phyloP scores from a whole-genome alignment of 2,888 invertebrate genomes.

The Sinhomidia bicolor region DNA sequence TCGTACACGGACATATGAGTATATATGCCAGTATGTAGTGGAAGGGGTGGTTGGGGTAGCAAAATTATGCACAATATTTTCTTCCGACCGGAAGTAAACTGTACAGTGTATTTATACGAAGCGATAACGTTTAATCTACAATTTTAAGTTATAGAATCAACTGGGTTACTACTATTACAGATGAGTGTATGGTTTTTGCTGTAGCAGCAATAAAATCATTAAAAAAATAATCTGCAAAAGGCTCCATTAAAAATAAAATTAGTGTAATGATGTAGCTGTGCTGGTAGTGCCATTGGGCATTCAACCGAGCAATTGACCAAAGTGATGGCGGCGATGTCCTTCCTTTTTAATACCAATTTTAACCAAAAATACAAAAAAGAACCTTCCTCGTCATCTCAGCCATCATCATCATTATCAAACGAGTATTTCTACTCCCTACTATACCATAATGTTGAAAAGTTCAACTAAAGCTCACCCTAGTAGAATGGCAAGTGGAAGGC shows the following conservation, averaged over 20 bases:
- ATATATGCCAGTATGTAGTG: background rate
- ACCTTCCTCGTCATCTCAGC: slow-evolving; percentile 25
- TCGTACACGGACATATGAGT: background rate
- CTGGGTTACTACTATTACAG: background rate
- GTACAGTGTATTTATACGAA: background rate
- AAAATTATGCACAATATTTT: slow-evolving; percentile 36
- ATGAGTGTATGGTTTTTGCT: slow-evolving; percentile 32
- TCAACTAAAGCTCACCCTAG: background rate
- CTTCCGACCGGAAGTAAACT: slow-evolving; percentile 53
- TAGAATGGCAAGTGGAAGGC: slow-evolving; percentile 55
- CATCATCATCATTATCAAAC: slow-evolving; percentile 1
- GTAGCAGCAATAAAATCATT: background rate
- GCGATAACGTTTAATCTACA: background rate
- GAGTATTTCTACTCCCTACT: background rate
- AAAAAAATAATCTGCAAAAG: slow-evolving; percentile 5
- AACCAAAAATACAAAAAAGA: slow-evolving; percentile 28
- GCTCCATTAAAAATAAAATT: background rate
- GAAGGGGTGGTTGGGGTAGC: background rate
- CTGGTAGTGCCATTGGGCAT: slow-evolving; percentile 27
- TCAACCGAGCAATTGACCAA: slow-evolving; percentile 56
- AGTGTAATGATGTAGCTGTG: background rate
- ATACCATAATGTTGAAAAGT: background rate
- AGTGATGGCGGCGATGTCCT: slow-evolving; percentile 34
- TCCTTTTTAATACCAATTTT: slow-evolving; percentile 63
- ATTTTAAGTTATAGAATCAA: background rate